These are phyloP conservation scores for Iselma pallidipennis DNA, from an alignment of 2,888 invertebrate genomes.

Conservation along the genomic window DNA sequence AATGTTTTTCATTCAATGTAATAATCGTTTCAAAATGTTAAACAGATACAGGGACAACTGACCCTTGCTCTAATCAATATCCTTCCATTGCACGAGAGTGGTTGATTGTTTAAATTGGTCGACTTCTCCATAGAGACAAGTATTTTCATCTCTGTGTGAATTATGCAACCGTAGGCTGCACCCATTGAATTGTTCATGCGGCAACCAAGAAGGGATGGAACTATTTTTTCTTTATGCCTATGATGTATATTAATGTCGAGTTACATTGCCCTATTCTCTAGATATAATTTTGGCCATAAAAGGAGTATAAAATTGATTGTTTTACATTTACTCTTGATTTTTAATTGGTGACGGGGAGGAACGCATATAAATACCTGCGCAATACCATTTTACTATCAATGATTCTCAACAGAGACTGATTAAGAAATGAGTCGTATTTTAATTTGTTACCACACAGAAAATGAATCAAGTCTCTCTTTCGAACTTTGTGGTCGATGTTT, in stretches of 20 bases:
- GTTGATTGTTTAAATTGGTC: not conserved
- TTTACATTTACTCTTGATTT: too few relatives aligned
- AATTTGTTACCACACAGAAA: not conserved
- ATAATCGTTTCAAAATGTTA: not conserved
- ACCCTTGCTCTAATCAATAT: not conserved
- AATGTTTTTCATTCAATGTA: not conserved
- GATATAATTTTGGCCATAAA: too few relatives aligned
- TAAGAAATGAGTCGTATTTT: not conserved
- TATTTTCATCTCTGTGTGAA: not conserved
- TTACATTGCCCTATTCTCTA: too few relatives aligned
- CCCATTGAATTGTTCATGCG: not conserved
- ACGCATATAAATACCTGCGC: too few relatives aligned
- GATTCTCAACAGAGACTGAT: too few relatives aligned
- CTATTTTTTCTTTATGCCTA: not conserved
- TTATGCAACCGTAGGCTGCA: conserved; percentile 6
- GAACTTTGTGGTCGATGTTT: not conserved
- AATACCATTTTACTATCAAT: too few relatives aligned
- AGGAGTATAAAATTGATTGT: too few relatives aligned
- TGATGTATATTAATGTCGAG: too few relatives aligned
- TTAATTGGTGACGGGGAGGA: too few relatives aligned
- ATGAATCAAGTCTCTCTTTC: not conserved
- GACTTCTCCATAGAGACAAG: not conserved
- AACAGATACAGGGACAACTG: not conserved
- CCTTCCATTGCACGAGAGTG: not conserved
- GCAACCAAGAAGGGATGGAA: not conserved